Base-by-base conservation (phyloP, 2,888 invertebrate genomes). In the Euplexia lucipara region DNA sequence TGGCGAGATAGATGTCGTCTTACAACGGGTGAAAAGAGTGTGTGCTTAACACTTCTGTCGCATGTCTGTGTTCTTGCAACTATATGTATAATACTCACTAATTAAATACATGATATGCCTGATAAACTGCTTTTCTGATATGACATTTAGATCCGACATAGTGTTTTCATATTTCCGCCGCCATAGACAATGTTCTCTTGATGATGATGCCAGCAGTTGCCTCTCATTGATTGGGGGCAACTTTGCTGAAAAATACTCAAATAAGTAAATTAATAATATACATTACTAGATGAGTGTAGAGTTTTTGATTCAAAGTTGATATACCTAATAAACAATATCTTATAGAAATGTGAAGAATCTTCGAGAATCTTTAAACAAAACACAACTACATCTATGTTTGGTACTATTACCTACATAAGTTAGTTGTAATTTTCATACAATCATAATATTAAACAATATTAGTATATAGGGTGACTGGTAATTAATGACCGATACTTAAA, bases 41-140 rank as follows among this genome's bases (percentile, higher is more conserved):
- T n/a, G n/a, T n/a, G n/a, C n/a, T n/a, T n/a, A n/a, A n/a, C n/a
- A n/a, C n/a, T n/a, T n/a, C n/a, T n/a, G n/a, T n/a, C n/a, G n/a
- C n/a, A n/a, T n/a, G n/a, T n/a, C n/a, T n/a, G n/a, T n/a, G n/a
- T n/a, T n/a, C n/a, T n/a, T n/a, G n/a, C n/a, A n/a, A n/a, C n/a
- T n/a, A n/a, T n/a, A 2, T 26, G 42, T 44, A 12, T 49, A 48
- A 37, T 59, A 92, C 95, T 92, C 81, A 95, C 95, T 93, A 51
- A 92, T 88, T 72, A 95, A 87, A 87, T 95, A 95, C 92, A 93
- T 95, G 62, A 95, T 85, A 74, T 95, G 93, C 65, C 94, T 88
- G 56, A 95, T 94, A 69, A 95, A 94, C 71, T 91, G 91, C 57
- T 86, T 92, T 78, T 95, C 95, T 0, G 94, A 87, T 63, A 93